Conservation (phyloP, 2,113 vertebrate genomes). For the Stegostoma tigrinum region DNA sequence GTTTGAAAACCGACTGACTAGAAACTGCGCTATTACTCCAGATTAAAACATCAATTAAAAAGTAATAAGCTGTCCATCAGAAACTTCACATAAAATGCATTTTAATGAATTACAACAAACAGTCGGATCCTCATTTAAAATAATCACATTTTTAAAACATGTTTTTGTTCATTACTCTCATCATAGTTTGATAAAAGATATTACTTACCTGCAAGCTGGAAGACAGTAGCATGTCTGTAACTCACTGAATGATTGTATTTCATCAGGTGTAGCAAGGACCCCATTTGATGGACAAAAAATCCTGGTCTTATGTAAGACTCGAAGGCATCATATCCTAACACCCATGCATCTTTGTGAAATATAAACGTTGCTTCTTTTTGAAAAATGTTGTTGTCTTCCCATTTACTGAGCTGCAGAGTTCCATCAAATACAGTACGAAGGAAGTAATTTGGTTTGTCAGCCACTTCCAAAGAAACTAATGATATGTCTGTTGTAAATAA, state of each 20-base stretch:
- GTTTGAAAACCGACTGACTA: background rate
- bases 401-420: constrained; percentile 69
- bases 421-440: constrained; percentile 58
- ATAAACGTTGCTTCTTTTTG: constrained; percentile 74
- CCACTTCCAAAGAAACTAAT: constrained; percentile 77
- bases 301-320: constrained; percentile 77
- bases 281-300: constrained; percentile 66
- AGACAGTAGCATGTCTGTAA: constrained; percentile 75
- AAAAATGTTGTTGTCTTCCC: constrained; percentile 64
- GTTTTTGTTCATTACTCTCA: background rate
- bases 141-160: background rate
- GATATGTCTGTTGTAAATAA: constrained; percentile 64
- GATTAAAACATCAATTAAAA: background rate
- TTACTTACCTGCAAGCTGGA: constrained; percentile 69
- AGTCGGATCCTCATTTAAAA: background rate
- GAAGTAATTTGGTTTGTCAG: constrained; percentile 86
- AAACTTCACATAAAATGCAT: background rate
- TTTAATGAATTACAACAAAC: background rate
- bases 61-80: background rate
- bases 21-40: background rate
- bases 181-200: background rate
- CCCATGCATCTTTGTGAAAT: constrained; percentile 77
- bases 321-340: constrained; percentile 72
- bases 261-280: constrained; percentile 58
- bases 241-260: constrained; percentile 69